phyloP scores from a whole-genome alignment of 2,113 vertebrate species.

The Otus sunia region DNA sequence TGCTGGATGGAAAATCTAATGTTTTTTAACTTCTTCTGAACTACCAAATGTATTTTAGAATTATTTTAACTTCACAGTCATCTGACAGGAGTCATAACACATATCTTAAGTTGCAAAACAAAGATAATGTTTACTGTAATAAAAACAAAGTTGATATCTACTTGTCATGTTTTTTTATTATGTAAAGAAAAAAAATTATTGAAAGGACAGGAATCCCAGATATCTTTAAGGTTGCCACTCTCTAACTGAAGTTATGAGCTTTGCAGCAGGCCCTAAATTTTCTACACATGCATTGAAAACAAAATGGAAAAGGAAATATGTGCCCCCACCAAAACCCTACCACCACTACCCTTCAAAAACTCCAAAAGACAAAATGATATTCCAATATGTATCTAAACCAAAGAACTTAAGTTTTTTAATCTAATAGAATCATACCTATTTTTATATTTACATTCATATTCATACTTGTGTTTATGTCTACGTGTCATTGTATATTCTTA shows the following conservation, averaged over 20 bases:
- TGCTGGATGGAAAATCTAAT: slow-evolving; percentile 28
- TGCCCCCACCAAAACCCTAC: background rate
- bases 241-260: background rate
- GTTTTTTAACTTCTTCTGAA: slow-evolving; percentile 37
- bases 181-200: background rate
- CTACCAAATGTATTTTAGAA: slow-evolving; percentile 27
- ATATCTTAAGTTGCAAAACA: background rate
- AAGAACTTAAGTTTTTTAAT: background rate
- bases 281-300: background rate
- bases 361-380: background rate
- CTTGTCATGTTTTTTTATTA: background rate
- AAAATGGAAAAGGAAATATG: background rate
- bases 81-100: background rate
- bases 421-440: background rate
- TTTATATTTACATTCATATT: background rate
- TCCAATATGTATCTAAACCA: background rate
- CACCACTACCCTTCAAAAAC: background rate
- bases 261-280: background rate
- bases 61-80: background rate
- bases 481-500: background rate
- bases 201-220: background rate
- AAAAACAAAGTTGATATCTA: background rate
- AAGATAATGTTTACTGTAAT: background rate
- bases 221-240: background rate
- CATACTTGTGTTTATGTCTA: background rate